A percentile compares a stretch with the other conserved stretches of the same genome.
Conservation (phyloP, 2,888 invertebrate species). For the Apotomis turbidana region DNA sequence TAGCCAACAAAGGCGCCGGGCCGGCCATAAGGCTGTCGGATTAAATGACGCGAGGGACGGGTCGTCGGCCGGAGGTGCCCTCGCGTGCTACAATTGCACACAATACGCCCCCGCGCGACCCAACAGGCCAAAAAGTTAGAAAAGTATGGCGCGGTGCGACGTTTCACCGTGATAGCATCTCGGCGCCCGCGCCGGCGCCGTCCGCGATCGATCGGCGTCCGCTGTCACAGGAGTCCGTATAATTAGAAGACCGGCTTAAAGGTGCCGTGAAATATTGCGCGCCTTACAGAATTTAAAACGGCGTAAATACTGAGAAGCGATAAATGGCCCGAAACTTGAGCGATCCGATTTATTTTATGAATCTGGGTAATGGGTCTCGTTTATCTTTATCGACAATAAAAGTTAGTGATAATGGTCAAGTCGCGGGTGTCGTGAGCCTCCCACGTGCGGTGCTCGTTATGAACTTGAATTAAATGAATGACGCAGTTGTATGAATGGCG, state of each 20-base stretch:
- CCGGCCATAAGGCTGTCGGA: conserved; percentile 78
- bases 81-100: conserved; percentile 81
- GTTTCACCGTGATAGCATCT: conserved; percentile 66
- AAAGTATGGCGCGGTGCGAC: conserved; percentile 70
- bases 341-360: conserved; percentile 72
- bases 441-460: conserved; percentile 73
- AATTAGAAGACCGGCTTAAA: conserved; percentile 74
- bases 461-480: conserved; percentile 82
- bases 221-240: conserved; percentile 65
- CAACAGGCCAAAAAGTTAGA: conserved; percentile 79
- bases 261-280: conserved; percentile 75
- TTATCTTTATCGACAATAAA: conserved; percentile 65
- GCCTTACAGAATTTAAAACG: conserved; percentile 68
- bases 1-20: conserved; percentile 79
- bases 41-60: conserved; percentile 69
- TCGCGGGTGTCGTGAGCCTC: conserved; percentile 62
- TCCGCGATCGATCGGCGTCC: conserved; percentile 50
- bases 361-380: conserved; percentile 55
- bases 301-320: conserved; percentile 71
- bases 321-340: conserved; percentile 65
- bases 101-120: conserved; percentile 77
- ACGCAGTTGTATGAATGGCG: conserved; percentile 81
- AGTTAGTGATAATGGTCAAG: conserved; percentile 58
- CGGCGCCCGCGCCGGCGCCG: conserved; percentile 56
- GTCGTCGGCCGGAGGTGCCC: conserved; percentile 78